Percentiles rank a stretch among this genome's conserved stretches.
Conservation (phyloP, 1,140 invertebrate species). For the Periplaneta americana region DNA sequence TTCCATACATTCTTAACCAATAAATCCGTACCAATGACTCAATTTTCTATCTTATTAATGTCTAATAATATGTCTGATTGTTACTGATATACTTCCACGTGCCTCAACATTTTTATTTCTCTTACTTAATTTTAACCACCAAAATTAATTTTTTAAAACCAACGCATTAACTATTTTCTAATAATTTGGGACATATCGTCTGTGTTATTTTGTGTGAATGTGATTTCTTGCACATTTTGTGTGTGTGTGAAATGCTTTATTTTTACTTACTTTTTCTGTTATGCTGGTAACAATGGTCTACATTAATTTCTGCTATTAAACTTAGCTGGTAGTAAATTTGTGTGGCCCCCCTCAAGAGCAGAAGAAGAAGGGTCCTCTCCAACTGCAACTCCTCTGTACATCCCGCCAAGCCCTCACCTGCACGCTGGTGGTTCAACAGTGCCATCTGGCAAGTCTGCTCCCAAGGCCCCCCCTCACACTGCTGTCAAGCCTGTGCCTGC, state of each 20-base stretch:
- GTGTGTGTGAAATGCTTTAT: not conserved
- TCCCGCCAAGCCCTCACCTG: constrained; percentile 12
- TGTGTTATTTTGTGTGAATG: not conserved
- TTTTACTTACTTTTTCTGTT: not conserved
- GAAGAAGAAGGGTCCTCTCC: constrained; percentile 20
- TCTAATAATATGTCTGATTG: not conserved
- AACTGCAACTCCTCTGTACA: constrained; percentile 18
- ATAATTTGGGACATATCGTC: not conserved
- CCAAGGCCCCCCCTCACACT: not conserved
- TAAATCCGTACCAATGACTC: not conserved
- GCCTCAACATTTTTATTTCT: not conserved
- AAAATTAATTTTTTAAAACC: too few species aligned
- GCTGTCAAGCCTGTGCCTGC: not conserved
- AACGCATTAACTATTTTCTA: not conserved
- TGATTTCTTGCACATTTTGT: not conserved
- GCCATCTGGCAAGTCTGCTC: not conserved
- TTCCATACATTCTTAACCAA: not conserved
- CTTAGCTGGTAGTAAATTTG: constrained; percentile 33
- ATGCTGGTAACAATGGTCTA: not conserved
- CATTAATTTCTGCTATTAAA: not conserved
- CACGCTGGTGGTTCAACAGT: not conserved
- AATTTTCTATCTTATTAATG: not conserved
- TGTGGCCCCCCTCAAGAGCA: constrained; percentile 48
- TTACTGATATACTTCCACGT: not conserved
- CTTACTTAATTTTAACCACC: too few species aligned